Evolutionary conservation across 2,797 vertebrate genomes (phyloP), one percentile per base, ranked within the genome.

Genomic region (Hypotaenidia okinawae): DNA sequence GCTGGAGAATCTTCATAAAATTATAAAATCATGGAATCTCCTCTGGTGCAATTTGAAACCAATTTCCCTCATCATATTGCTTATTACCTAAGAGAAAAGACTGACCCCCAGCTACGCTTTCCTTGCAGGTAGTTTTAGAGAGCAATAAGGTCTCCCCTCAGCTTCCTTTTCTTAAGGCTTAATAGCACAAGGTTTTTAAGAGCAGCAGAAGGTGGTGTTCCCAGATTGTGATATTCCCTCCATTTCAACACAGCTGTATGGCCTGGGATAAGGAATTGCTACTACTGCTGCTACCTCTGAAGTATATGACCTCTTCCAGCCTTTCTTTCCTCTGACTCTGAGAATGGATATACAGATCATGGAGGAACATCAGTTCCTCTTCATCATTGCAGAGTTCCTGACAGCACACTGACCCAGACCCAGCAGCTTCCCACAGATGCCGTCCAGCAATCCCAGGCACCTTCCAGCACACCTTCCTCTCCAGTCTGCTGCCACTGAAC

Each of bases 401-500:
- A 63, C 3, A 80, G 59, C 28, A 25, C 30, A 14, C 41, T 45
- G 41, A 58, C 17, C 17, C 16, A 58, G 58, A 57, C 24, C 72
- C 1, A 0, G 49, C 33, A 89, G 57, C 64, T 55, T 66, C 41
- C 80, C 37, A 37, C 27, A 84, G 62, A 32, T 43, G 35, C 12
- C 67, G 37, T 19, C 32, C 33, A 84, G 43, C 57, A 67, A 63
- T 12, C 66, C 43, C 52, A 77, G 32, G 43, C 5, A 9, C 61
- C 15, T 74, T 59, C 30, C 30, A 63, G 43, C 25, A 79, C 37
- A 37, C 12, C 6, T 8, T 35, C 7, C 39, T 33, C 32, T 74
- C 49, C 2, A 2, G 49, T n/a, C 43, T 59, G 45, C 52, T 19
- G 16, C 41, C 4, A 1, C 0, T 37, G 24, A 9, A 62, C 32